A percentile compares a stretch with the other conserved stretches of the same genome.
Conservation (phyloP, 64 coral and sea anemone genomes). For the Stichodactyla mertensii region DNA sequence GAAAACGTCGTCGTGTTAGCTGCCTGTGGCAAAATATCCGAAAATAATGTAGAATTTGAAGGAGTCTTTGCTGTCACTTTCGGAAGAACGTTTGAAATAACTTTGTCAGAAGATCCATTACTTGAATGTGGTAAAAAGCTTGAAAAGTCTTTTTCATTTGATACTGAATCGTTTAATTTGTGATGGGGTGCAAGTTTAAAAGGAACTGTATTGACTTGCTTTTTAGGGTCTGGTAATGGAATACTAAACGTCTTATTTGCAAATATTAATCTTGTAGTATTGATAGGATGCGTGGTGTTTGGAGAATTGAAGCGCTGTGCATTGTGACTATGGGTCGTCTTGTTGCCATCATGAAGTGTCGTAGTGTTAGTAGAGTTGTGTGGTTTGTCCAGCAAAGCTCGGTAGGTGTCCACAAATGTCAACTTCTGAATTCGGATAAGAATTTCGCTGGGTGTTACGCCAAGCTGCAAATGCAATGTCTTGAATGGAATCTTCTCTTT, state of each 20-base stretch:
- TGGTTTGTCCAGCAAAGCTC: conserved; percentile 30
- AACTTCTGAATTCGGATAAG: conserved; percentile 65
- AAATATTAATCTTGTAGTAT: not conserved
- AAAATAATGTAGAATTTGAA: not conserved
- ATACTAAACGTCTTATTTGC: conserved; percentile 9
- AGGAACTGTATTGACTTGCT: conserved; percentile 1
- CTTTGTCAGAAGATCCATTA: not conserved
- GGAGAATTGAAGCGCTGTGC: not conserved
- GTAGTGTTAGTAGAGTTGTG: not conserved
- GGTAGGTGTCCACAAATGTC: conserved; percentile 64
- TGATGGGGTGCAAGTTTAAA: not conserved
- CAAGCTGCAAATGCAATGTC: conserved; percentile 20
- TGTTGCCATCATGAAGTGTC: not conserved
- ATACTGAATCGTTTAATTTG: not conserved
- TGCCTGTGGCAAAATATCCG: not conserved
- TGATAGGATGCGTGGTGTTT: not conserved
- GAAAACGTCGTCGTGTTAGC: conserved; percentile 5
- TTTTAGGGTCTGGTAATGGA: not conserved
- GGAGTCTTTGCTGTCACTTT: not conserved
- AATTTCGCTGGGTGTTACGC: conserved; percentile 38
- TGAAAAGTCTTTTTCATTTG: not conserved
- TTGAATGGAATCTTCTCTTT: conserved; percentile 45
- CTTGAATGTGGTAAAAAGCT: not conserved
- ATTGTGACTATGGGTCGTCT: not conserved
- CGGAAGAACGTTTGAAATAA: not conserved